phyloP scores from a whole-genome alignment of 2,888 invertebrate genomes.

The Epistrophe eligans region DNA sequence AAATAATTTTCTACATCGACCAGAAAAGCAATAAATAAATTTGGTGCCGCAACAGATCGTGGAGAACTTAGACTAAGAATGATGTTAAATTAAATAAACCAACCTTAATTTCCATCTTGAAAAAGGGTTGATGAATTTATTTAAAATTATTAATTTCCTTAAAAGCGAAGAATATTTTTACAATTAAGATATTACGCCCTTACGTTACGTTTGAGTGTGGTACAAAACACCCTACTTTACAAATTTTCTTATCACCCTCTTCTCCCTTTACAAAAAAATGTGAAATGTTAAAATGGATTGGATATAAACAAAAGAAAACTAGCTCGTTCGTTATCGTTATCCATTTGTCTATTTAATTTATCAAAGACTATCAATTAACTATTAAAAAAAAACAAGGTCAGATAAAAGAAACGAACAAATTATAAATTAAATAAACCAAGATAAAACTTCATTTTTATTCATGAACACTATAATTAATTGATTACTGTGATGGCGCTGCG shows the following conservation, averaged over 20 bases:
- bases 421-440: not conserved
- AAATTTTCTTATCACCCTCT: not conserved
- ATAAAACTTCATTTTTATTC: not conserved
- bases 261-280: not conserved
- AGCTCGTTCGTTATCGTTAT: conserved; percentile 5
- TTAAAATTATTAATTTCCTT: too few relatives aligned
- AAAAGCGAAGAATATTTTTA: too few relatives aligned
- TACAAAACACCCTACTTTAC: not conserved
- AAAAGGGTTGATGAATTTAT: too few relatives aligned
- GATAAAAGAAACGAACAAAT: not conserved
- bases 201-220: not conserved
- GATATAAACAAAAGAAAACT: conserved; percentile 51
- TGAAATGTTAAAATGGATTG: conserved; percentile 14
- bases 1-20: too few relatives aligned
- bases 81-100: too few relatives aligned
- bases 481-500: conserved; percentile 14
- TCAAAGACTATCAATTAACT: not conserved
- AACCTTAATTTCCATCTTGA: too few relatives aligned
- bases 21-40: too few relatives aligned
- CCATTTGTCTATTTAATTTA: not conserved
- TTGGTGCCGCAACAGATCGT: too few relatives aligned
- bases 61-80: too few relatives aligned
- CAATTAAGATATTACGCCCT: too few relatives aligned
- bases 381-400: not conserved
- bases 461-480: conserved; percentile 31